Evolutionary conservation across 2,888 invertebrate species (phyloP).

Genomic region (Xestia sexstrigata): DNA sequence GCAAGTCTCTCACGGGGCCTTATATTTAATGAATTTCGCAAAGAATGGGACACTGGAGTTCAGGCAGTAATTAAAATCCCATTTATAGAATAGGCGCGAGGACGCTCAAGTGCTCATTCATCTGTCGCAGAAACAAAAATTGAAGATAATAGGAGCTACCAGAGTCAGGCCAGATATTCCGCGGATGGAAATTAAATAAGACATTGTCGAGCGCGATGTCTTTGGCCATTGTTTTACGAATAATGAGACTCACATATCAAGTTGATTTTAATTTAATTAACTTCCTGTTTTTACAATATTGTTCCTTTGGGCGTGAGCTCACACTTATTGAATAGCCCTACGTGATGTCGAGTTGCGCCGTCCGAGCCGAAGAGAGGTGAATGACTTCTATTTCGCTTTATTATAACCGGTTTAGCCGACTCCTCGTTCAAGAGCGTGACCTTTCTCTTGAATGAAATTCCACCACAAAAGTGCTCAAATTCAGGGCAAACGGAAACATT

Average conservation of each 20-base stretch:
- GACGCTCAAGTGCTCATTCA: constrained; percentile 63
- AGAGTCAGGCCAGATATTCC: constrained; percentile 27
- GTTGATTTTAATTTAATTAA: not conserved
- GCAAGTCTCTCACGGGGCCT: constrained; percentile 64
- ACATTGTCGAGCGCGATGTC: constrained; percentile 14
- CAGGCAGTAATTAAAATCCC: constrained; percentile 80
- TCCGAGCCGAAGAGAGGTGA: not conserved
- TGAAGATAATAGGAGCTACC: constrained; percentile 55
- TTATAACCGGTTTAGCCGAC: not conserved
- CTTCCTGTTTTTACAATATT: not conserved
- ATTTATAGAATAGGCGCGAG: constrained; percentile 73
- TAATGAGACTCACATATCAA: constrained; percentile 19
- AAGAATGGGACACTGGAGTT: constrained; percentile 75
- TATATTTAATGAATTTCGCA: constrained; percentile 76
- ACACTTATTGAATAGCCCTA: not conserved
- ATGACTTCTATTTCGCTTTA: not conserved
- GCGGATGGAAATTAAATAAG: constrained; percentile 41
- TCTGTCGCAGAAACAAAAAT: constrained; percentile 66
- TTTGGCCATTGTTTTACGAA: constrained; percentile 24
- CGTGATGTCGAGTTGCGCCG: not conserved
- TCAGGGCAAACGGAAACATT: constrained; percentile 1
- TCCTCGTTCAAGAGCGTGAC: not conserved
- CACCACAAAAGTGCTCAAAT: not conserved
- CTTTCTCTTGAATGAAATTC: not conserved
- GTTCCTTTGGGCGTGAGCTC: not conserved